Conservation (phyloP, 2,113 vertebrate species). For the Oreochromis niloticus region DNA sequence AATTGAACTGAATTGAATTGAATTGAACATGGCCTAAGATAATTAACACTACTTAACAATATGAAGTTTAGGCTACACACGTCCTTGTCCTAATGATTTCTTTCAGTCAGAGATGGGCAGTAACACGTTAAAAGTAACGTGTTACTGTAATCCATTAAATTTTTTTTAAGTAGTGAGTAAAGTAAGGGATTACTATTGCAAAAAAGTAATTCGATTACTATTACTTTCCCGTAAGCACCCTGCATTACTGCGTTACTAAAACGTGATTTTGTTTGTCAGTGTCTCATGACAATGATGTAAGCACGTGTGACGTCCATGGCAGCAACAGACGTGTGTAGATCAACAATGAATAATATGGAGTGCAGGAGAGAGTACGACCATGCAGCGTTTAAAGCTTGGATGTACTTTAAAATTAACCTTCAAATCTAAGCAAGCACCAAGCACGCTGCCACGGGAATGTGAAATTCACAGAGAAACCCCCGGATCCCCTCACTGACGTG, state of each 20-base stretch:
- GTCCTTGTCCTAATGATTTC: neutral
- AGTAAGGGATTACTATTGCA: neutral
- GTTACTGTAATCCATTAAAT: neutral
- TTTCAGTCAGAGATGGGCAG: neutral
- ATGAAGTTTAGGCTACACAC: neutral
- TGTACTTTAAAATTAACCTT: neutral
- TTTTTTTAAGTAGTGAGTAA: neutral
- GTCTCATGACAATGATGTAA: neutral
- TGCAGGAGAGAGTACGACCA: neutral
- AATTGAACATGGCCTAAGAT: neutral
- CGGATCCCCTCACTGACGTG: neutral
- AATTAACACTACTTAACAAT: neutral
- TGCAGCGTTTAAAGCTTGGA: neutral
- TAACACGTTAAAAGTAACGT: neutral
- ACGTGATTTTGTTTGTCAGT: too few species aligned
- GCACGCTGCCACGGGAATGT: neutral
- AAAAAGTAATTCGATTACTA: too few species aligned
- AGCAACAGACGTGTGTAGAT: neutral
- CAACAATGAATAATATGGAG: neutral
- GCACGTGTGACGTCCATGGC: neutral
- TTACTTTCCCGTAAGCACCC: too few species aligned
- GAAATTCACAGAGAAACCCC: neutral
- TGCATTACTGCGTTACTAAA: too few species aligned
- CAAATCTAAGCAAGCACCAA: neutral
- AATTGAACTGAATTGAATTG: neutral